phyloP scores from a whole-genome alignment of 2,888 invertebrate species.

The Euspilapteryx auroguttella region DNA sequence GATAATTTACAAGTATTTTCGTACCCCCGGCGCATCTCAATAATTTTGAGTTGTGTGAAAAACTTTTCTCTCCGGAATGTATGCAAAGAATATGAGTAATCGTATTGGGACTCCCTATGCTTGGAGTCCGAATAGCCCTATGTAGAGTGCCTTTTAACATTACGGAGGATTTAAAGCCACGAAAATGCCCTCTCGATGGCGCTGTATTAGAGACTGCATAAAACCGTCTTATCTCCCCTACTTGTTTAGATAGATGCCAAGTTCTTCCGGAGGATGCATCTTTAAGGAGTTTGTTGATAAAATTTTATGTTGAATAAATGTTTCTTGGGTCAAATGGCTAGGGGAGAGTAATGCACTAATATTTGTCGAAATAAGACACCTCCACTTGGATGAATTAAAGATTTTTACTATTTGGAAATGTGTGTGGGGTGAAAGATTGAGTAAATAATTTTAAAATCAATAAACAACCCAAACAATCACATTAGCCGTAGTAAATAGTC shows the following conservation, averaged over 20 bases:
- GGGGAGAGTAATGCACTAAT: slow-evolving; percentile 8
- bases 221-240: slow-evolving; percentile 39
- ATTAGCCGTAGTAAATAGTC: too few species aligned
- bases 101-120: slow-evolving; percentile 10
- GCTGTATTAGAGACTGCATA: slow-evolving; percentile 31
- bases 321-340: slow-evolving; percentile 16
- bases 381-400: too few species aligned
- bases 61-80: too few species aligned
- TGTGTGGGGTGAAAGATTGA: too few species aligned
- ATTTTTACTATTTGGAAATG: too few species aligned
- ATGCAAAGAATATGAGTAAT: slow-evolving; percentile 10
- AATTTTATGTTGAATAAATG: slow-evolving; percentile 35
- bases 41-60: too few species aligned
- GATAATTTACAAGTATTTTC: too few species aligned
- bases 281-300: slow-evolving; percentile 33
- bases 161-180: slow-evolving; percentile 24
- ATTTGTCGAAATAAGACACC: too few species aligned
- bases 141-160: slow-evolving; percentile 18
- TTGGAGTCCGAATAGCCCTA: slow-evolving; percentile 7
- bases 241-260: slow-evolving; percentile 34
- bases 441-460: too few species aligned
- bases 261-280: slow-evolving; percentile 40
- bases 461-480: too few species aligned
- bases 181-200: slow-evolving; percentile 21
- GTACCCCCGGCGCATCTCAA: too few species aligned